Conservation (phyloP, 2,113 vertebrate species). For the Hippocampus barbouri region DNA sequence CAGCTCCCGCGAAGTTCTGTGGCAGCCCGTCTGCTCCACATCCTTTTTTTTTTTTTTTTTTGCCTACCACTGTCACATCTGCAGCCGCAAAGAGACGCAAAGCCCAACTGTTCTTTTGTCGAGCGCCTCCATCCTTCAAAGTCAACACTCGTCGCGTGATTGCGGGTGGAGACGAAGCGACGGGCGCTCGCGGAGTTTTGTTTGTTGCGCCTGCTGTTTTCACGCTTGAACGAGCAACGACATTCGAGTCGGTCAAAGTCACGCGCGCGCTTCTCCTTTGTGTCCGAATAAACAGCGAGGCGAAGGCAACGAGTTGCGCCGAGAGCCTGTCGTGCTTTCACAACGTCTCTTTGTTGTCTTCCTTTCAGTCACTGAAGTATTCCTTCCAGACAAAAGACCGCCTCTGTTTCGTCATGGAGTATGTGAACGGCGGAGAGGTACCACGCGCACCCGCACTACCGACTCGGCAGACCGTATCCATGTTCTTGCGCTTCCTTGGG, state of each 20-base stretch:
- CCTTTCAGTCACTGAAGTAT: conserved; percentile 92
- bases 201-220: conserved; percentile 35
- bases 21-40: conserved; percentile 55
- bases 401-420: conserved; percentile 98
- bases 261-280: neutral
- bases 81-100: conserved; percentile 53
- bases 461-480: neutral
- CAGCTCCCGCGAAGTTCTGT: conserved; percentile 49
- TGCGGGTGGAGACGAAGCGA: conserved; percentile 29
- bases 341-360: conserved; percentile 29
- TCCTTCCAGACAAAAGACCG: conserved; percentile 99
- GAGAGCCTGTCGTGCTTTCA: neutral
- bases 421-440: conserved; percentile 98
- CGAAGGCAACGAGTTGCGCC: too few species aligned
- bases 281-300: neutral
- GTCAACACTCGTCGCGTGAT: conserved; percentile 19
- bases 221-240: neutral
- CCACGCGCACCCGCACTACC: conserved; percentile 38
- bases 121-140: conserved; percentile 29
- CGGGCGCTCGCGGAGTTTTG: conserved; percentile 20
- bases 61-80: conserved; percentile 51
- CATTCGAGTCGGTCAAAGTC: neutral
- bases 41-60: conserved; percentile 15
- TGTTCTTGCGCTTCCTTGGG: too few species aligned
- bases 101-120: conserved; percentile 66